Evolutionary conservation across 2,888 invertebrate species (phyloP).

Genomic region (Acanthoscelides obtectus): DNA sequence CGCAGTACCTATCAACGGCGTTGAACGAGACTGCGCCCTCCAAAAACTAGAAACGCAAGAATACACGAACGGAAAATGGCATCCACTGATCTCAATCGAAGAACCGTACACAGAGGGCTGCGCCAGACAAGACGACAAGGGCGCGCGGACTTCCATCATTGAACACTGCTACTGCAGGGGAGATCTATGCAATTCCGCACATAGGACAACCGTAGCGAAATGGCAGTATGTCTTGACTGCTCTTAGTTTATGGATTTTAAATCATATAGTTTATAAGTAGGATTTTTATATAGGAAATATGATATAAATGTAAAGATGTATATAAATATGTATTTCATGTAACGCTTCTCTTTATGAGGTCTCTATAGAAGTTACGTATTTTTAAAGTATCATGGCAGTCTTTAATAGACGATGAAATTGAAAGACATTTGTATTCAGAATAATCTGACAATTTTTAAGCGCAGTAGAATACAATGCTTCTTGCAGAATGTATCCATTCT

Average conservation of each 20-base stretch:
- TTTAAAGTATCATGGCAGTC: too few species aligned
- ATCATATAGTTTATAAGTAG: not conserved
- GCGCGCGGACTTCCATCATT: conserved; percentile 55
- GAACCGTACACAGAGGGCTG: conserved; percentile 73
- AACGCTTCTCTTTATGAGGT: too few species aligned
- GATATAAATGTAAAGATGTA: not conserved
- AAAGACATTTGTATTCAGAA: too few species aligned
- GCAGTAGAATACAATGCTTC: too few species aligned
- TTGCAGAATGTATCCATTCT: too few species aligned
- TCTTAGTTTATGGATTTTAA: not conserved
- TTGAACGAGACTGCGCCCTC: conserved; percentile 67
- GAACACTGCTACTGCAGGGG: conserved; percentile 74
- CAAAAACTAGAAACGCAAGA: conserved; percentile 64
- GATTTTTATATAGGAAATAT: not conserved
- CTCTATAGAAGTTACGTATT: too few species aligned
- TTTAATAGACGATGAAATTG: too few species aligned
- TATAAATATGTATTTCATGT: not conserved
- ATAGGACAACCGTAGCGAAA: not conserved
- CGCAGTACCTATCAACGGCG: conserved; percentile 51
- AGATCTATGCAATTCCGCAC: conserved; percentile 61
- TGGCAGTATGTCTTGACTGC: conserved; percentile 7
- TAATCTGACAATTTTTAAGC: too few species aligned
- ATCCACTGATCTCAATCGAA: conserved; percentile 58
- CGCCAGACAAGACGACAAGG: conserved; percentile 57
- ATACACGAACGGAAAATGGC: conserved; percentile 61